A percentile compares a stretch with the other conserved stretches of the same genome.
phyloP scores from a whole-genome alignment of 2,113 vertebrate genomes.

The Seriola aureovittata region DNA sequence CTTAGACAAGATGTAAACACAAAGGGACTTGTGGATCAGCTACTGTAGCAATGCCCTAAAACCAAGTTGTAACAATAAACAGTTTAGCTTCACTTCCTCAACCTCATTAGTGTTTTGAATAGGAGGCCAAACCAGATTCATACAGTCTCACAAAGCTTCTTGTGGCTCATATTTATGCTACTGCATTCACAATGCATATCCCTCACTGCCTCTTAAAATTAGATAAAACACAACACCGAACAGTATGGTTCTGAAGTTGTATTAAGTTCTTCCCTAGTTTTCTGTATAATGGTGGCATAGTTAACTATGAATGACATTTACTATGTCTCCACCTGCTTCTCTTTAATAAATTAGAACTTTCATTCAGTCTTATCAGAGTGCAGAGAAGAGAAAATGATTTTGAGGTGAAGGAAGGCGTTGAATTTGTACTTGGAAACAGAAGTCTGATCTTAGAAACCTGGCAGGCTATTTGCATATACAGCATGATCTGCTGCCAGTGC shows the following conservation, averaged over 20 bases:
- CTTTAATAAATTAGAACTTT: neutral
- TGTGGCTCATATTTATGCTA: too few relatives aligned
- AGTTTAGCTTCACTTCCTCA: neutral
- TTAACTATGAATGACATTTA: neutral
- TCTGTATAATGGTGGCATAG: neutral
- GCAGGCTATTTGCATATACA: constrained; percentile 41
- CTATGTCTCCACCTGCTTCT: neutral
- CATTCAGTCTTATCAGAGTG: neutral
- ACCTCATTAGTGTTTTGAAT: neutral
- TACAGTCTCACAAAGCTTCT: neutral
- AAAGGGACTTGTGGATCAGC: neutral
- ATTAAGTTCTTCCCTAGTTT: neutral
- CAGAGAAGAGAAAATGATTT: neutral
- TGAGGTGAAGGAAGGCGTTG: too few relatives aligned
- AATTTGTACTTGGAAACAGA: too few relatives aligned
- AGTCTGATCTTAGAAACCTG: constrained; percentile 5
- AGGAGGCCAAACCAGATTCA: neutral
- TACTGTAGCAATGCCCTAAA: neutral
- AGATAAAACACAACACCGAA: neutral
- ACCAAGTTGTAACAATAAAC: neutral
- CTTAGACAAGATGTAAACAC: neutral
- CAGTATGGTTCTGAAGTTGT: neutral
- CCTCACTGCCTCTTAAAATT: neutral
- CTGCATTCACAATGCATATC: neutral
- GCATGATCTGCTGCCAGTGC: constrained; percentile 20